A percentile compares a stretch with the other conserved stretches of the same genome.
Conservation (phyloP, 2,888 invertebrate species). For the Pardosa pseudoannulata region DNA sequence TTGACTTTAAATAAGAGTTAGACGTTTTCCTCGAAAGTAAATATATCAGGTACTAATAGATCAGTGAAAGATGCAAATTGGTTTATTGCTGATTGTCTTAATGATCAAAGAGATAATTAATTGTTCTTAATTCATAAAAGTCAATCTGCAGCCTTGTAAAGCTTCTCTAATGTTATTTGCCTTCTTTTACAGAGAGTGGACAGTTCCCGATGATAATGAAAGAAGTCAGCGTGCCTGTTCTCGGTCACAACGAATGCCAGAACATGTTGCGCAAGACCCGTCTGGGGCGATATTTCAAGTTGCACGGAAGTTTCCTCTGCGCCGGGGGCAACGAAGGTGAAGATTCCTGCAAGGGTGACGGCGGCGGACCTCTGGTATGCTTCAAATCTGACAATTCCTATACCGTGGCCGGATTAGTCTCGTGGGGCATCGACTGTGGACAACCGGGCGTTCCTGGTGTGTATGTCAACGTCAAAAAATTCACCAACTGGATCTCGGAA, state of each 20-base stretch:
- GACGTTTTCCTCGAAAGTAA: too few relatives aligned
- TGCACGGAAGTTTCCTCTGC: conserved; percentile 86
- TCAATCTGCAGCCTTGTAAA: too few relatives aligned
- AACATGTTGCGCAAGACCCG: conserved; percentile 87
- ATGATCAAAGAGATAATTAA: too few relatives aligned
- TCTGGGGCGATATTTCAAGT: conserved; percentile 87
- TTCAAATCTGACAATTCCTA: conserved; percentile 90
- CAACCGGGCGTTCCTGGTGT: conserved; percentile 85
- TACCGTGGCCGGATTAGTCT: conserved; percentile 89
- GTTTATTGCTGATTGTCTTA: too few relatives aligned
- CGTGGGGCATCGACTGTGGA: conserved; percentile 95
- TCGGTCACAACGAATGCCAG: conserved; percentile 85
- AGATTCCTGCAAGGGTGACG: conserved; percentile 95
- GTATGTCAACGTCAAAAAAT: conserved; percentile 85
- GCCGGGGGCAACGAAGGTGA: conserved; percentile 90
- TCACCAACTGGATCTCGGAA: conserved; percentile 86
- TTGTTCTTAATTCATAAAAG: too few relatives aligned
- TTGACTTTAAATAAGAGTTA: too few relatives aligned
- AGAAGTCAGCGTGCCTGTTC: conserved; percentile 86
- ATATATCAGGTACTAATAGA: too few relatives aligned
- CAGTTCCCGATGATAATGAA: conserved; percentile 84
- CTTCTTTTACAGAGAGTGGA: conserved; percentile 74
- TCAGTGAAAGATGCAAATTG: too few relatives aligned
- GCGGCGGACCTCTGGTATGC: conserved; percentile 94
- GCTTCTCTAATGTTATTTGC: too few relatives aligned